These are phyloP conservation scores for Caenorhabditis panamensis DNA, from an alignment of 2,888 invertebrate species.

Conservation along the genomic window DNA sequence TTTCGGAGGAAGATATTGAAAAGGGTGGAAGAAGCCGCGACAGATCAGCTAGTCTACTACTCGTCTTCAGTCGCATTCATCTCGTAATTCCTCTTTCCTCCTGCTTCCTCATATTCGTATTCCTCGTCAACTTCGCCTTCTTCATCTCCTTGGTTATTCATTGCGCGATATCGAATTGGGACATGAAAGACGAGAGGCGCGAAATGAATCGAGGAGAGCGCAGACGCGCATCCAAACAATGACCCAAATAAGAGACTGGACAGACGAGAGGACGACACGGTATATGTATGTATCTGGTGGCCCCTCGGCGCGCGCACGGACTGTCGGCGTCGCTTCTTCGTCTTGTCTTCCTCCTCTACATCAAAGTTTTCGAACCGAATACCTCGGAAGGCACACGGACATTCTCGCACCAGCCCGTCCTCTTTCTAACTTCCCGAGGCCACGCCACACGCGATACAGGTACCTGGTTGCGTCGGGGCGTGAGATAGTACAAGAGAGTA, in stretches of 20 bases:
- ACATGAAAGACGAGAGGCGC: conserved; percentile 47
- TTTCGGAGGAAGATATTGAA: background rate
- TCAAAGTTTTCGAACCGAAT: conserved; percentile 43
- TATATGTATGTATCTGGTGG: conserved; percentile 23
- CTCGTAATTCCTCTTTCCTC: conserved; percentile 31
- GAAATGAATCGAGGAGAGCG: conserved; percentile 47
- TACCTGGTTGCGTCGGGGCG: conserved; percentile 54
- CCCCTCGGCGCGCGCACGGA: conserved; percentile 26
- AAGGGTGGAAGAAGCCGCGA: conserved; percentile 25
- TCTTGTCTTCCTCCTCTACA: background rate
- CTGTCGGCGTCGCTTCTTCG: conserved; percentile 27
- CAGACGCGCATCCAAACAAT: conserved; percentile 57
- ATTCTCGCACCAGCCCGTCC: conserved; percentile 36
- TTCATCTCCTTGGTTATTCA: conserved; percentile 44
- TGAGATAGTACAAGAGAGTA: conserved; percentile 32
- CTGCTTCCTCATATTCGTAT: conserved; percentile 8
- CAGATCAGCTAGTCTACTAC: too few species aligned
- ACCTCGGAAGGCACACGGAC: conserved; percentile 1
- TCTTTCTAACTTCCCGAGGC: conserved; percentile 51
- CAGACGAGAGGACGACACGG: conserved; percentile 40
- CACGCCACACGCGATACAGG: conserved; percentile 44
- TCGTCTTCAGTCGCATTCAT: conserved; percentile 25
- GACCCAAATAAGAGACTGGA: conserved; percentile 57
- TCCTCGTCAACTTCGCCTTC: background rate
- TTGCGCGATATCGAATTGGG: conserved; percentile 58